Percentiles rank a stretch among this genome's conserved stretches.
These are phyloP conservation scores for Miltochrista miniata DNA, from an alignment of 2,888 invertebrate species.

Conservation along the genomic window DNA sequence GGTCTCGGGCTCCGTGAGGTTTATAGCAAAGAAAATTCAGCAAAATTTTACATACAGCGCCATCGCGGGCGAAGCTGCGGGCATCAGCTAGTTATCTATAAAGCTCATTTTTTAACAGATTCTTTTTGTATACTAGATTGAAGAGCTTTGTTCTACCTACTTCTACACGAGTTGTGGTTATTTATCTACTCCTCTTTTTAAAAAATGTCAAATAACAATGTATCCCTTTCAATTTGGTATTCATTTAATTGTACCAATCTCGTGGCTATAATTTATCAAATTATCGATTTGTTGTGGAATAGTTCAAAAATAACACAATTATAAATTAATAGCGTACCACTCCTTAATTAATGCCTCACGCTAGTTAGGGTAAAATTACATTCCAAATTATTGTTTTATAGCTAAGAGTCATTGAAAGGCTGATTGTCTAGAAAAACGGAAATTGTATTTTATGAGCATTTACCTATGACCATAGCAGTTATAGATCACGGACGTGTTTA, in stretches of 20 bases:
- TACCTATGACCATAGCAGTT: neutral
- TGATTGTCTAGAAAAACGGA: conserved; percentile 15
- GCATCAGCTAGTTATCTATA: too few relatives aligned
- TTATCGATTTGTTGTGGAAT: conserved; percentile 4
- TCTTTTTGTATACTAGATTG: too few relatives aligned
- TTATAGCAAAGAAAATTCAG: too few relatives aligned
- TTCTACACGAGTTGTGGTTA: too few relatives aligned
- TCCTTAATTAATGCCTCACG: conserved; percentile 19
- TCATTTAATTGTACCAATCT: neutral
- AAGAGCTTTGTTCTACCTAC: too few relatives aligned
- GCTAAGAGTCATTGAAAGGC: conserved; percentile 18
- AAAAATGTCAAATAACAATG: too few relatives aligned
- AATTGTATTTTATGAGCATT: neutral
- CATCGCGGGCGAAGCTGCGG: too few relatives aligned
- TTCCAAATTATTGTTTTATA: conserved; percentile 21
- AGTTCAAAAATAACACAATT: conserved; percentile 5
- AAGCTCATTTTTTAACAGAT: too few relatives aligned
- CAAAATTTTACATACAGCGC: too few relatives aligned
- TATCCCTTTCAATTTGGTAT: neutral
- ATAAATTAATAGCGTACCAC: conserved; percentile 15
- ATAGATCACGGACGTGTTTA: too few relatives aligned
- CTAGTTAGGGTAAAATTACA: neutral
- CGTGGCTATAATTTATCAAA: conserved; percentile 5
- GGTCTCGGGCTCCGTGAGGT: too few relatives aligned
- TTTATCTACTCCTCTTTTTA: too few relatives aligned